Conservation (phyloP, 2,113 vertebrate species). For the Montifringilla adamsi region DNA sequence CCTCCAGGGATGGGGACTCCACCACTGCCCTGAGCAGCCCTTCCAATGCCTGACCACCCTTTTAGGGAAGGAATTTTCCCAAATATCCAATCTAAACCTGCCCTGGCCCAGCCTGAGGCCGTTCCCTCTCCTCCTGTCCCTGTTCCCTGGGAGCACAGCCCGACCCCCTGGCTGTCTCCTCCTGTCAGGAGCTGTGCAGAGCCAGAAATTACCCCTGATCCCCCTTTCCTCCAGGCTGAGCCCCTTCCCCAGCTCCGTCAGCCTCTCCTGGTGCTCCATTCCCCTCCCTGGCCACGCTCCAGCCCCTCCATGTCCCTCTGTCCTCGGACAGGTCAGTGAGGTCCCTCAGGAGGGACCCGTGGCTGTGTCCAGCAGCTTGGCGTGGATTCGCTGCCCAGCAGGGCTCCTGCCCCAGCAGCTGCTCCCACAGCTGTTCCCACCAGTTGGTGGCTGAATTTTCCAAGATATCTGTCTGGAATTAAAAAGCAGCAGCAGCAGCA, state of each 20-base stretch:
- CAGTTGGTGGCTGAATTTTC: slow-evolving; percentile 55
- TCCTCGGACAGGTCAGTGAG: background rate
- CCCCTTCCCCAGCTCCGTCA: background rate
- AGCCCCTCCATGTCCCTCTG: background rate
- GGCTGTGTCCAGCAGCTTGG: background rate
- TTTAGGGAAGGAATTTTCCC: background rate
- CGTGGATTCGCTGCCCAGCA: accelerated
- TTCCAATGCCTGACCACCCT: background rate
- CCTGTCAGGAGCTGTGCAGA: background rate
- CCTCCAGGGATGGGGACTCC: background rate
- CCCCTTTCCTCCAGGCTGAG: background rate
- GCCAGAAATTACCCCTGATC: background rate
- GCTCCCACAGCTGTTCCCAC: slow-evolving; percentile 51
- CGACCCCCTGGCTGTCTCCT: accelerated
- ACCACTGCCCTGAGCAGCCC: background rate
- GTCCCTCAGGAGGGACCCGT: background rate
- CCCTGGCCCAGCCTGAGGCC: accelerated
- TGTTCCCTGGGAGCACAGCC: background rate
- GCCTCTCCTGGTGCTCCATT: background rate
- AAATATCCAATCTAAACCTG: accelerated
- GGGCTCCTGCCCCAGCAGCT: slow-evolving; percentile 34
- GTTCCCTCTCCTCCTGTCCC: background rate
- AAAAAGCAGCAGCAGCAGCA: slow-evolving; percentile 28
- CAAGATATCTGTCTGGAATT: slow-evolving; percentile 36
- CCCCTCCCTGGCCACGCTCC: background rate